These are phyloP conservation scores for Myocastor coypus DNA, from an alignment of 2,113 vertebrate species.

Conservation along the genomic window DNA sequence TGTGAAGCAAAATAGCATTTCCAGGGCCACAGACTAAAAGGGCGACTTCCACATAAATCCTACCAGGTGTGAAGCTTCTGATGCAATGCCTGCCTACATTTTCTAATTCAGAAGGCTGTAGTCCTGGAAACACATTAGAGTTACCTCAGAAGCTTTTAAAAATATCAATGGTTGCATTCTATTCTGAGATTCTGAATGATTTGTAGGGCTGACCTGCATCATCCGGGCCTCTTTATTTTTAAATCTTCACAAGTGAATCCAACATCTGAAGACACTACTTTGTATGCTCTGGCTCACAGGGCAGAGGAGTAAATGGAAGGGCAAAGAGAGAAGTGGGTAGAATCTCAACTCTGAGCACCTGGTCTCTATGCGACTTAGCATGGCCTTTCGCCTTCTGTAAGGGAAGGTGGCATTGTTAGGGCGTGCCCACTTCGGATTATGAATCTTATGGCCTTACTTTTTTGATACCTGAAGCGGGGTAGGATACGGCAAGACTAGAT, in stretches of 20 bases:
- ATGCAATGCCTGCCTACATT: background rate
- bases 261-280: background rate
- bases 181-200: background rate
- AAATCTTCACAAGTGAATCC: background rate
- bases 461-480: background rate
- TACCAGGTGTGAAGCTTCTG: background rate
- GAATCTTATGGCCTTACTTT: background rate
- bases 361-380: background rate
- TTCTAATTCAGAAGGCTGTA: background rate
- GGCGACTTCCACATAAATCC: background rate
- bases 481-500: slow-evolving; percentile 1
- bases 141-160: background rate
- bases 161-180: background rate
- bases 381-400: background rate
- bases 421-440: slow-evolving; percentile 2
- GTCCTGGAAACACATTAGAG: background rate
- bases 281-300: background rate
- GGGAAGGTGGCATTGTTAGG: background rate
- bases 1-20: slow-evolving; percentile 42
- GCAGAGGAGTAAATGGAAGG: background rate
- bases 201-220: background rate
- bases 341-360: background rate
- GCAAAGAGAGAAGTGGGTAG: background rate
- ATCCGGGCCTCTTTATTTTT: background rate
- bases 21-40: background rate